Conservation (phyloP, 2,888 invertebrate genomes). For the Zygogramma bicolorata region DNA sequence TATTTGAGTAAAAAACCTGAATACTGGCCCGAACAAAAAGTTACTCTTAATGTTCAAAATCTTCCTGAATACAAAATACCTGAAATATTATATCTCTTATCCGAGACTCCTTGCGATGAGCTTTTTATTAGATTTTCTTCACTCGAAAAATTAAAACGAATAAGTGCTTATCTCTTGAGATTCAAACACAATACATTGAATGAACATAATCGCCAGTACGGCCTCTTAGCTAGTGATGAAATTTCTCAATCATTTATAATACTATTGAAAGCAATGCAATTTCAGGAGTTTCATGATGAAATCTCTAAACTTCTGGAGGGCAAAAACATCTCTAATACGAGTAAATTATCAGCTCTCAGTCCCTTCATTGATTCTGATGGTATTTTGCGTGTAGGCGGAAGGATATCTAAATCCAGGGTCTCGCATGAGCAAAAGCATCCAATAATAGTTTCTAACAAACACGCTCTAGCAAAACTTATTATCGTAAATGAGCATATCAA, state of each 20-base stretch:
- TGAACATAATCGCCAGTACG: no score
- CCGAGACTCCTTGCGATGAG: neutral
- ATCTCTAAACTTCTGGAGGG: neutral
- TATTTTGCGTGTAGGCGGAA: no score
- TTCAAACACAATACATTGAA: constrained; percentile 3
- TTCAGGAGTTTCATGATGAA: neutral
- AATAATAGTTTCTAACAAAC: neutral
- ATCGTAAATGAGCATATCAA: neutral
- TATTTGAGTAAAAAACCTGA: neutral
- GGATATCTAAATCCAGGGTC: no score
- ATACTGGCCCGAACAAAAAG: no score
- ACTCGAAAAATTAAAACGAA: neutral
- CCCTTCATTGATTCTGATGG: no score
- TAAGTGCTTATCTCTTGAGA: neutral
- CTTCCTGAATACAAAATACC: neutral
- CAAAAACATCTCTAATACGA: no score
- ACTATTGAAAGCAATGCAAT: neutral
- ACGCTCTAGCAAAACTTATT: neutral
- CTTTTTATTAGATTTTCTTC: neutral
- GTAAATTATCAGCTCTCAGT: no score
- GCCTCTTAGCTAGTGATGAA: neutral
- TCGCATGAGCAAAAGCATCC: no score
- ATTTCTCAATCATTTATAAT: neutral
- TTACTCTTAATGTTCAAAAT: no score
- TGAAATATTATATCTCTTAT: neutral